phyloP scores from a whole-genome alignment of 2,113 vertebrate species.

The Xyliphius kryptos region DNA sequence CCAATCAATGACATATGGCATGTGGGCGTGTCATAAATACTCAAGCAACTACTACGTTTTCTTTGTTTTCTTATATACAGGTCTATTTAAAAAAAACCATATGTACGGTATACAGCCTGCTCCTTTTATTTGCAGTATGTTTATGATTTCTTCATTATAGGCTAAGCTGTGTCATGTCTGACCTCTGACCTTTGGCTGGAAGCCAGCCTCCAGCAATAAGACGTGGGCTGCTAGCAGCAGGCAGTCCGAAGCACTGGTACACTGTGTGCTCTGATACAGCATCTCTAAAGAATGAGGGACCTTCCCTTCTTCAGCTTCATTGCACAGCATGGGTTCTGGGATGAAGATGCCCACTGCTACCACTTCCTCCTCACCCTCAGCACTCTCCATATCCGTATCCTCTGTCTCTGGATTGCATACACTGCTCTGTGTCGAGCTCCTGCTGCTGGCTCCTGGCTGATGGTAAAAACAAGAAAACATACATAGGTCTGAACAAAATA shows the following conservation, averaged over 20 bases:
- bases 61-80: too few relatives aligned
- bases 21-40: too few relatives aligned
- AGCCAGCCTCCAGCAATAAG: slow-evolving; percentile 90
- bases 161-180: too few relatives aligned
- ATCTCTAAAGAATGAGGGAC: slow-evolving; percentile 80
- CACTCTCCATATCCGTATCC: slow-evolving; percentile 26
- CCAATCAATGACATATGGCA: too few relatives aligned
- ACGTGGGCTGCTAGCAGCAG: slow-evolving; percentile 74
- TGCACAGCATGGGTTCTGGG: slow-evolving; percentile 84
- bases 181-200: slow-evolving; percentile 71
- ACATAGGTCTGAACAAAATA: too few relatives aligned
- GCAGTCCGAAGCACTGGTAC: slow-evolving; percentile 66
- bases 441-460: slow-evolving; percentile 20
- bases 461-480: too few relatives aligned
- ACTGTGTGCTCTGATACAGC: slow-evolving; percentile 69
- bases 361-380: slow-evolving; percentile 49
- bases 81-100: too few relatives aligned
- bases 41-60: too few relatives aligned
- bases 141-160: too few relatives aligned
- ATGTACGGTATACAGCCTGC: too few relatives aligned
- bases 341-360: slow-evolving; percentile 48
- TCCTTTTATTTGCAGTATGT: too few relatives aligned
- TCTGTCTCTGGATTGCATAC: background rate
- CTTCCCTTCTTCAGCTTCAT: slow-evolving; percentile 73
- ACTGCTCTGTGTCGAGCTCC: background rate